Evolutionary conservation across 1,140 invertebrate species (phyloP), one percentile per base, ranked within the genome.

Genomic region (Drosophila neocordata): DNA sequence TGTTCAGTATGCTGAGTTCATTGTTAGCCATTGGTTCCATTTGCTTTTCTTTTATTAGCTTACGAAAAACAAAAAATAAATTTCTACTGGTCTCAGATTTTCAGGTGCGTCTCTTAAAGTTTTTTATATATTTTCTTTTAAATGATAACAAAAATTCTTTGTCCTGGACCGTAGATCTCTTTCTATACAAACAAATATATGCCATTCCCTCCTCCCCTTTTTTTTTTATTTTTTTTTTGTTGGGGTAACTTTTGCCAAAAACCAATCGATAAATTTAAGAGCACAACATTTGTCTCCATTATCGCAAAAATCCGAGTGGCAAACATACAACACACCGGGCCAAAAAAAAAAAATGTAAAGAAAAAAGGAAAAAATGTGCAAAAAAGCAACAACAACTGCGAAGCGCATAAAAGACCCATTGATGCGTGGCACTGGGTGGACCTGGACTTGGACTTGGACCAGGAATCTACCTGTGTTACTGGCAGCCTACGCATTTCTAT

Each of bases 241-340:
- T 18, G 59, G 65, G 60, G 67, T 56, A 79, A 68, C 70, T 83
- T 79, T 83, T 71, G 31, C 44, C 56, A 69, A 31, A 31, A 31
- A 65, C 70, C 82, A 87, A 87, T 87, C 82, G 83, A 87, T 87
- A 87, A 87, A 88, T 88, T 87, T 82, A 87, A 87, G 83, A 88
- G 75, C 83, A 73, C 83, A 78, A 88, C 83, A 87, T 87, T 87
- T 88, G 82, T 82, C 83, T 87, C 83, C 79, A 87, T 87, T 88
- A 88, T 87, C 82, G 78, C 75, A 78, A 79, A 88, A 88, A 88
- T 88, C 83, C 74, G 67, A 85, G 82, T 48, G 71, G 78, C 75
- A 75, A 87, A 78, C 77, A 48, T 15, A 48, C 15, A 48, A 48
- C 41, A 48, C 41, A 76, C 73, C 70, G 68, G 64, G 63, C 68